Evolutionary conservation across 2,113 vertebrate genomes (phyloP).

Genomic region (Campylomormyrus tamandua): DNA sequence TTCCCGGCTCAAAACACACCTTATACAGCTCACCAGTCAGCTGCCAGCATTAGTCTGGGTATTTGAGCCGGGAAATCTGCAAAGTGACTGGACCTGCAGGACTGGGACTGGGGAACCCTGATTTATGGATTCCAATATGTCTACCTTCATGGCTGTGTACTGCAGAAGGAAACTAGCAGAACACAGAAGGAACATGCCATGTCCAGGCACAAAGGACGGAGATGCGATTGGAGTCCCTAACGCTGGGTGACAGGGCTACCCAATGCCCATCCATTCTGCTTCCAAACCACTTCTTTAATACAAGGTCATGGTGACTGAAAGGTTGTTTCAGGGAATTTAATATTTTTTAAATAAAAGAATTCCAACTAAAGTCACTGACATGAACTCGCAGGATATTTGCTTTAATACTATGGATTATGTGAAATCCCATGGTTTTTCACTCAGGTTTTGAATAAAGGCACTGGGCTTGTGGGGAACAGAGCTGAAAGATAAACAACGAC

Average conservation of each 20-base stretch:
- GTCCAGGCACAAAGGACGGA: background rate
- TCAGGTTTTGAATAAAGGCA: background rate
- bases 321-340: background rate
- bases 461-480: background rate
- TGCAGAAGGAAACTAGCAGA: background rate
- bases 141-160: background rate
- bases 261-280: background rate
- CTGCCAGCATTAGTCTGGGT: background rate
- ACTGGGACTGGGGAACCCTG: background rate
- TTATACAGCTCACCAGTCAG: background rate
- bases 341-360: background rate
- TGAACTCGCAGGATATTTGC: constrained; percentile 35
- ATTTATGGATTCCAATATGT: background rate
- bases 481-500: background rate
- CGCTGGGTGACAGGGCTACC: background rate
- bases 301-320: background rate
- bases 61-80: background rate
- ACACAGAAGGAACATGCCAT: background rate
- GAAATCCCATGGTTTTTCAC: background rate
- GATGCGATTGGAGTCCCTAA: background rate
- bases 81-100: background rate
- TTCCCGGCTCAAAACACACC: background rate
- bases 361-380: background rate
- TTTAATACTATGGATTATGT: constrained; percentile 36
- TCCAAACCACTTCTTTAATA: background rate